Evolutionary conservation across 2,797 vertebrate genomes (phyloP).

Genomic region (Hipposideros larvatus): DNA sequence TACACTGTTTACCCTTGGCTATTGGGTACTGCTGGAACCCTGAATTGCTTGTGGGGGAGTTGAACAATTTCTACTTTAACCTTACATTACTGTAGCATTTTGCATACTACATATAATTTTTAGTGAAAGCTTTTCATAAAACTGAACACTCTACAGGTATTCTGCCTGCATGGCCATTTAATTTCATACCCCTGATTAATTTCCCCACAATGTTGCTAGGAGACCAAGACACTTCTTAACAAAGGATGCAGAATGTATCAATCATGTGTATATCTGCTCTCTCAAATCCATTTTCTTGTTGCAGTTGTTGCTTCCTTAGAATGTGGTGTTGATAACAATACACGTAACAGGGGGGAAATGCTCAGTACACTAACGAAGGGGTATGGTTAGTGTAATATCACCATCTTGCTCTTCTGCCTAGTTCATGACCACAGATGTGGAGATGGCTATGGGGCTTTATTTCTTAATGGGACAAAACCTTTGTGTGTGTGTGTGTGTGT

Average conservation of each 20-base stretch:
- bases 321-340: slow-evolving; percentile 76
- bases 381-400: neutral
- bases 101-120: slow-evolving; percentile 80
- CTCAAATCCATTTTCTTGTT: slow-evolving; percentile 80
- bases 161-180: slow-evolving; percentile 81
- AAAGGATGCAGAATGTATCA: slow-evolving; percentile 77
- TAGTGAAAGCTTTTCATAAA: slow-evolving; percentile 82
- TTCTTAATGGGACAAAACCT: neutral
- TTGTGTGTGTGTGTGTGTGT: too few species aligned
- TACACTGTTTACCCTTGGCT: neutral
- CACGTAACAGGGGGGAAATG: slow-evolving; percentile 33
- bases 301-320: slow-evolving; percentile 74
- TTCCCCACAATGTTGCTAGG: slow-evolving; percentile 89
- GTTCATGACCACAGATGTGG: neutral
- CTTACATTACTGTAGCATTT: slow-evolving; percentile 76
- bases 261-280: slow-evolving; percentile 69
- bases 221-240: slow-evolving; percentile 87
- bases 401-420: neutral
- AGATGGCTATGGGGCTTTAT: neutral
- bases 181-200: slow-evolving; percentile 87
- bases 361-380: neutral
- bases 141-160: slow-evolving; percentile 72
- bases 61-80: slow-evolving; percentile 71
- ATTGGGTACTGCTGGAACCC: slow-evolving; percentile 40
- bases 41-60: slow-evolving; percentile 65